Percentiles rank a stretch among this genome's conserved stretches.
phyloP scores from a whole-genome alignment of 2,797 vertebrate genomes.

The Myiotriccus ornatus region DNA sequence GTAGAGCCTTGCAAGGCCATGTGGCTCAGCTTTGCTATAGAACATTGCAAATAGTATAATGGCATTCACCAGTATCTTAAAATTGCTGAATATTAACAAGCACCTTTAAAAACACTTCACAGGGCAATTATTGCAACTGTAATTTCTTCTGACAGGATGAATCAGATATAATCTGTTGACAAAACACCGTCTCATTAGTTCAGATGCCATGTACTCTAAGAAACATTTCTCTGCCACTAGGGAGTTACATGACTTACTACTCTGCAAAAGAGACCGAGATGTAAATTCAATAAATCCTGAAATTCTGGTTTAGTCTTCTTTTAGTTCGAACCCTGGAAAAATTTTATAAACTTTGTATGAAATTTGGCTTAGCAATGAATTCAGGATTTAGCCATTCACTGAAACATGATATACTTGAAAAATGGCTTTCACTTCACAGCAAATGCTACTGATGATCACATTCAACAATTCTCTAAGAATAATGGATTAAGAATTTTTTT shows the following conservation, averaged over 20 bases:
- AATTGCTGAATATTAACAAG: conserved; percentile 16
- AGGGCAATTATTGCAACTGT: background rate
- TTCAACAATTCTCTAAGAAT: background rate
- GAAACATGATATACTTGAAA: background rate
- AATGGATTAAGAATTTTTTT: background rate
- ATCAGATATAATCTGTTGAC: background rate
- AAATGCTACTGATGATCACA: background rate
- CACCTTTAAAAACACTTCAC: conserved; percentile 14
- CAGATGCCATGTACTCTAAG: background rate
- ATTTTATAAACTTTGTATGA: background rate
- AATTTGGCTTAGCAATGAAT: background rate
- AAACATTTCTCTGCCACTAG: background rate
- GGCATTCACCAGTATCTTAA: conserved; percentile 3
- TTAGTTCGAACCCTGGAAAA: background rate
- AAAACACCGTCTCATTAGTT: background rate
- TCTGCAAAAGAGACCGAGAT: background rate
- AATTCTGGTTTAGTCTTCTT: background rate
- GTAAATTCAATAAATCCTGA: background rate
- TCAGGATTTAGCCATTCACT: background rate
- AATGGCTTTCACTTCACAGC: background rate
- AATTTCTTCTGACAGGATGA: background rate
- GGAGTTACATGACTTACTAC: background rate
- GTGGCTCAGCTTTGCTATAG: conserved; percentile 27
- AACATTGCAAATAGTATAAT: background rate
- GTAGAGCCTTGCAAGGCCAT: background rate